Base-by-base conservation (phyloP, 2,113 vertebrate genomes). In the Prunella himalayana region DNA sequence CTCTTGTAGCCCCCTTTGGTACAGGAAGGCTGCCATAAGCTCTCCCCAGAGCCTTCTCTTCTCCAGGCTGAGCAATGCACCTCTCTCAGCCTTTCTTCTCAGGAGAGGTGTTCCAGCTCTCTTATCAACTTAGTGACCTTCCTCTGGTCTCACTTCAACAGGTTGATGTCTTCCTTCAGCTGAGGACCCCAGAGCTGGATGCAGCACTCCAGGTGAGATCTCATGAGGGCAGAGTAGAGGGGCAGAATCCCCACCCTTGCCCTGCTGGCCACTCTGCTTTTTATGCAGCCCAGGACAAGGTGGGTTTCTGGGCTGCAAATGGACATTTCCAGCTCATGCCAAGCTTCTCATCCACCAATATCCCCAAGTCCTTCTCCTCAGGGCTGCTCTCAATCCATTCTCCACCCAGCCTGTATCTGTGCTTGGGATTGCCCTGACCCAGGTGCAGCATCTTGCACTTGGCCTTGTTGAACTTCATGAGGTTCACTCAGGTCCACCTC, bases 291-390 rank as follows among this genome's bases (percentile, higher is more conserved):
- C 51, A 73, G 27, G 44, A 51, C 37, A 33, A 37, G 13, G 10
- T 45, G 53, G 59, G 33, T 22, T 81, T 65, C 44, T 51, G 23
- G 27, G 23, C 15, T 59, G 33, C 7, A 66, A 24, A 30, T 20
- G 11, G 23, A 60, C 0, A 0, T 60, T 66, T 5, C 13, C 0
- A 0, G 6, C 28, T 66, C 23, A 7, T 39, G 13, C 14, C 1
- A 2, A 75, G 19, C 13, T 66, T 51, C n/a, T n/a, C 37, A 25
- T 45, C 28, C 45, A 59, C 23, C 19, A 51, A 24, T 2, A 33
- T 2, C 13, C 22, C 2, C 44, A 66, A 59, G 31, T 23, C 24
- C 33, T 57, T 65, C 35, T 65, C 31, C 50, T 59, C 37, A 50
- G 37, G 51, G 18, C 22, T 66, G 15, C 33, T 33, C 37, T 59